Percentiles rank a stretch among this genome's conserved stretches.
These are phyloP conservation scores for Cephus spinipes DNA, from an alignment of 2,888 invertebrate genomes.

Conservation along the genomic window DNA sequence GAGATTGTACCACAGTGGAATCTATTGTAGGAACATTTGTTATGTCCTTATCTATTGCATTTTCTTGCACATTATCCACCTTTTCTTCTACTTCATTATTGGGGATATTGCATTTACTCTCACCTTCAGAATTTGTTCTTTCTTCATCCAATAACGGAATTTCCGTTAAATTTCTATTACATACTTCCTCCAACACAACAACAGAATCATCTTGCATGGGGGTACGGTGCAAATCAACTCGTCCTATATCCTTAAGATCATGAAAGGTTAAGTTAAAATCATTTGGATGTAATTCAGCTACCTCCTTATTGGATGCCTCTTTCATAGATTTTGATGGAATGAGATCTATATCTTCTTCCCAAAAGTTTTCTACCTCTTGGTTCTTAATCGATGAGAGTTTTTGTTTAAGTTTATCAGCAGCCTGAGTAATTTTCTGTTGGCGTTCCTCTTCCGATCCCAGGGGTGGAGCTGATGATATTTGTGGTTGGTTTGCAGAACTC, in stretches of 20 bases:
- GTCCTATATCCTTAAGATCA: conserved; percentile 57
- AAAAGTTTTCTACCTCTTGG: conserved; percentile 47
- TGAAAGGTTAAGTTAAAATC: conserved; percentile 51
- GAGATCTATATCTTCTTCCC: conserved; percentile 47
- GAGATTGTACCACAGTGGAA: not conserved
- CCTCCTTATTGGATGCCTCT: conserved; percentile 28
- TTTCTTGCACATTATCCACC: not conserved
- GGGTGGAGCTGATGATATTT: conserved; percentile 35
- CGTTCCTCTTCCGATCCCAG: conserved; percentile 62
- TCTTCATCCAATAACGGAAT: not conserved
- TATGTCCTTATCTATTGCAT: not conserved
- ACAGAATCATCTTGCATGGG: not conserved
- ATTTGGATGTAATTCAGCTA: conserved; percentile 48
- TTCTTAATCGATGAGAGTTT: conserved; percentile 49
- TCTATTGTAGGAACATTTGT: not conserved
- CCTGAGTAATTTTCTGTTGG: conserved; percentile 55
- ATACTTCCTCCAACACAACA: not conserved
- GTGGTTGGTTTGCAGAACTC: not conserved
- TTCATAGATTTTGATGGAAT: not conserved
- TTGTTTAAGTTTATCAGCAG: conserved; percentile 57
- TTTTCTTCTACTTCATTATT: not conserved
- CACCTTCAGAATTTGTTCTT: not conserved
- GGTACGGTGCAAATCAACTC: conserved; percentile 44
- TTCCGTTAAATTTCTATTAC: not conserved
- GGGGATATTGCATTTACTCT: not conserved